Evolutionary conservation across 2,797 vertebrate species (phyloP).

Genomic region (Spinus olivaceus): DNA sequence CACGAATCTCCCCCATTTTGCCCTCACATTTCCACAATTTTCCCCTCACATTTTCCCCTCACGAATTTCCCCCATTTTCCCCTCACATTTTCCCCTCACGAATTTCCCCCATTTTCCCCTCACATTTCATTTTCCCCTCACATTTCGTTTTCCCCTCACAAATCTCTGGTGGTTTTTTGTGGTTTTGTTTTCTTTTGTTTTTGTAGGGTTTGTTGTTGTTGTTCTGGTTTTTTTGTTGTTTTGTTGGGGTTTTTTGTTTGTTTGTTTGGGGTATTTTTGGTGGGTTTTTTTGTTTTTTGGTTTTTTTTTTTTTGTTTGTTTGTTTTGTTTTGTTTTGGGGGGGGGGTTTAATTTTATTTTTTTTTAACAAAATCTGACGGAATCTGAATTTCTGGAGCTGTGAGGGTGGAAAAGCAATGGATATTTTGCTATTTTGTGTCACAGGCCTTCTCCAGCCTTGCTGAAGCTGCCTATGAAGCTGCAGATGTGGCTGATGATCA

Average conservation of each 20-base stretch:
- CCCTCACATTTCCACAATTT: not conserved
- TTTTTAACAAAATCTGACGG: too few species aligned
- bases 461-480: slow-evolving; percentile 97
- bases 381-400: not conserved
- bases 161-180: too few species aligned
- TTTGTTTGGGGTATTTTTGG: too few species aligned
- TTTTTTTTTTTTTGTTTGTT: too few species aligned
- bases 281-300: too few species aligned
- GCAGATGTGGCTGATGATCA: slow-evolving; percentile 95
- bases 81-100: not conserved
- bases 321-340: too few species aligned
- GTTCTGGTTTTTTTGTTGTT: too few species aligned
- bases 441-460: slow-evolving; percentile 95
- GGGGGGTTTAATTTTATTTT: too few species aligned
- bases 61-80: not conserved
- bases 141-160: too few species aligned
- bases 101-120: not conserved
- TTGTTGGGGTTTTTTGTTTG: too few species aligned
- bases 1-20: not conserved
- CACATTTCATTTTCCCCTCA: not conserved
- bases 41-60: not conserved
- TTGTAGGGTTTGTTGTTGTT: too few species aligned
- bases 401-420: not conserved
- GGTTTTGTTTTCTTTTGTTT: too few species aligned
- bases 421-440: not conserved